Base-by-base conservation (phyloP, 2,888 invertebrate genomes). In the Atherix ibis region DNA sequence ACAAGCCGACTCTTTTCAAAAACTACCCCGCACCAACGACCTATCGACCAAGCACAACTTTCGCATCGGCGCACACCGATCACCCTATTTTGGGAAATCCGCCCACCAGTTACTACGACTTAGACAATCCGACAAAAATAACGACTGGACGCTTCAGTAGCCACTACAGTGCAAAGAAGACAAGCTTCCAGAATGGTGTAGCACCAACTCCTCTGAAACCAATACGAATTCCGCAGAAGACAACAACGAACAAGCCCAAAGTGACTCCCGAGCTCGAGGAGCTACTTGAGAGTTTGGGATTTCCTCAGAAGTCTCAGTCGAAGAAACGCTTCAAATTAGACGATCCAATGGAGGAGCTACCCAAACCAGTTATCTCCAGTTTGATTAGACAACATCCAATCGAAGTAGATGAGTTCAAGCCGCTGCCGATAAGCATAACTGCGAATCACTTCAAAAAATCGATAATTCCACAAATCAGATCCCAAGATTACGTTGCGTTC, bases 271-370 rank as follows among this genome's bases (percentile, higher is more conserved):
- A 56, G 42, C 32, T 56, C 61, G 50, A 58, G 47, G 53, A 63
- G 32, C 42, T 67, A 27, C 41, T 68, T 9, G 57, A 61, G 48
- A 58, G 51, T 33, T 62, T 66, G 43, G 67, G 67, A 10, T 48
- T 66, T 28, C 45, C 36, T 14, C 38, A 36, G 13, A 29, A 41
- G 34, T 33, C 37, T 6, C 43, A 43, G 17, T 46, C 47, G 1
- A 48, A 50, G 28, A 54, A 53, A 25, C 45, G 48, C 2, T 49
- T 48, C 15, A 45, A 45, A 17, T 27, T 51, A 2, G 54, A 56
- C 18, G 53, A 55, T 18, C 45, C 48, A 4, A 49, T 51, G 2
- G 52, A 55, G 39, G 55, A 56, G 35, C 50, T 50, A 2, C 52
- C 50, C 1, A 48, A 48, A 27, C 53, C 59, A 1, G 47, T 52